Evolutionary conservation across 2,888 invertebrate genomes (phyloP), one percentile per base, ranked within the genome.

Genomic region (Acholoe squamosa): DNA sequence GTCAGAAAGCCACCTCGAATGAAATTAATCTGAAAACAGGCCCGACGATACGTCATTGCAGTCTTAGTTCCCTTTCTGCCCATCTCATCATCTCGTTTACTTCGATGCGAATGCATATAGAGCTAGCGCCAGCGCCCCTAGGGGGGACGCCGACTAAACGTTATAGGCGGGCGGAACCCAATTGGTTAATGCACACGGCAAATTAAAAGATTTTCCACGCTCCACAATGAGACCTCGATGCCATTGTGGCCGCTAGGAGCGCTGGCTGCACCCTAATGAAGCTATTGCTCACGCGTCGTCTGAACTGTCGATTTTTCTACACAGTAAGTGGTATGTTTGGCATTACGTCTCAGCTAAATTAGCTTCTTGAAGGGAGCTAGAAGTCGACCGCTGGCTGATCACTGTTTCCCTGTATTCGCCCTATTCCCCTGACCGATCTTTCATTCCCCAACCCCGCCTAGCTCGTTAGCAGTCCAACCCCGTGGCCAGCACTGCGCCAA

Each of bases 11-110:
- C 84, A 28, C 28, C 86, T 12, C 28, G 54, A 86, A 86, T 86
- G 86, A 54, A 86, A 86, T 86, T 86, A 86, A 54, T 86, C 86
- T 86, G 86, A 86, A 86, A 86, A 86, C 86, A 86, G 86, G 86
- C 54, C 51, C 52, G 3, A 54, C 16, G 76, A 28, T 76, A 25
- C 14, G 28, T 7, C 76, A 31, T 31, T 76, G 25, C 76, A 25
- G 76, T 28, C 31, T 3, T n/a, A 61, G 61, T n/a, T 61, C n/a
- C n/a, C 61, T 12, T 61, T 61, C 61, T 61, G 14, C 5, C 16
- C 28, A n/a, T 34, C 52, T 86, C 54, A 86, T 86, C 86, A 86
- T 86, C 86, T 52, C 25, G 86, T 86, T 86, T 54, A 34, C 51
- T 84, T 84, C 84, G 84, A 84, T 84, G 43, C 31, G 71, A 0